Percentiles rank a stretch among this genome's conserved stretches.
Conservation (phyloP, 2,888 invertebrate genomes). For the Heteropelma amictum region DNA sequence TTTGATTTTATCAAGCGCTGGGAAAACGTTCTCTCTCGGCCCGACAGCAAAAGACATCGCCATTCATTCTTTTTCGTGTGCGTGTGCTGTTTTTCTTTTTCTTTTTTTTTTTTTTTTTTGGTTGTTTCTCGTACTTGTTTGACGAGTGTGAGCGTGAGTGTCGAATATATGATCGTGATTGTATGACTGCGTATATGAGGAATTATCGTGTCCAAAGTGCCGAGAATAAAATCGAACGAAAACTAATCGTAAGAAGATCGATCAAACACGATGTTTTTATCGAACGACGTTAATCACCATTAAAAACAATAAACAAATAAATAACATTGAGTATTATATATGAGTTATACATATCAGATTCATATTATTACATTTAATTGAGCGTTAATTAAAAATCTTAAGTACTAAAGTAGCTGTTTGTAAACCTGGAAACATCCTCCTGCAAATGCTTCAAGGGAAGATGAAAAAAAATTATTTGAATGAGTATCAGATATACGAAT, state of each 20-base stretch:
- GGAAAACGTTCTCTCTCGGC: no score
- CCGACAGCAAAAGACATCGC: no score
- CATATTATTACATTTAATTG: slow-evolving; percentile 61
- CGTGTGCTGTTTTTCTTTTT: no score
- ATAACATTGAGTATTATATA: slow-evolving; percentile 71
- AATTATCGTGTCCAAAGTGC: not conserved
- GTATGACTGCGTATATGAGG: not conserved
- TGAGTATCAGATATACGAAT: slow-evolving; percentile 71
- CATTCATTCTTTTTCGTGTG: no score
- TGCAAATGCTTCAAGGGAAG: slow-evolving; percentile 77
- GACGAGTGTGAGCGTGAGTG: not conserved
- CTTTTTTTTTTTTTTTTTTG: no score
- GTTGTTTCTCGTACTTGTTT: not conserved
- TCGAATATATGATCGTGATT: not conserved
- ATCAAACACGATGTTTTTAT: slow-evolving; percentile 56
- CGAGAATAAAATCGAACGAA: slow-evolving; percentile 70
- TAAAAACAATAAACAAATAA: no score
- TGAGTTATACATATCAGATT: slow-evolving; percentile 29
- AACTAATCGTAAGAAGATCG: slow-evolving; percentile 62
- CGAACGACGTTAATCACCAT: slow-evolving; percentile 73
- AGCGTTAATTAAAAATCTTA: slow-evolving; percentile 72
- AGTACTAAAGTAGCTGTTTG: slow-evolving; percentile 74
- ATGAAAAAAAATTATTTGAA: slow-evolving; percentile 75
- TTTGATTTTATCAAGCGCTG: no score
- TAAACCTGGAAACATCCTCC: slow-evolving; percentile 78